Base-by-base conservation (phyloP, 2,888 invertebrate species). In the Enchytraeus crypticus region DNA sequence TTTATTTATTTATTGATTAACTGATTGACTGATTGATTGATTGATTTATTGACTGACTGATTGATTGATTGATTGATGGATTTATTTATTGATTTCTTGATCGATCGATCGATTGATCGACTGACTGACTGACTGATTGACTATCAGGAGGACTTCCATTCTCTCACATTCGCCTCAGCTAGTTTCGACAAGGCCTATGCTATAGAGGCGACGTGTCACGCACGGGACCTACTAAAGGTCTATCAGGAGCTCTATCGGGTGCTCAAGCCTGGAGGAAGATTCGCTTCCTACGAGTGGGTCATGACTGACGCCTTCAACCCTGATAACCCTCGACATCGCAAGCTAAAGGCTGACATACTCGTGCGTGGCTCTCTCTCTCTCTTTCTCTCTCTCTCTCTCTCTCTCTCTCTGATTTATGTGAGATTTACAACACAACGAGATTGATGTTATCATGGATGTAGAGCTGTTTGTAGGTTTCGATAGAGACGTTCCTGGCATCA, bases 181-280 rank as follows among this genome's bases (percentile, higher is more conserved):
- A 59, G 45, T 2, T 67, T 68, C 32, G 61, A 62, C 60, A 58
- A 61, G 51, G 61, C 58, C 8, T 68, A 65, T 53, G 65, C 65
- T 14, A 64, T 65, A 4, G 68, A 68, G 51, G 66, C 68, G 11
- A 62, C 62, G 21, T 68, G 68, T 53, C 68, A 68, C 51, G 63
- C 66, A 3, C 8, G 29, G 5, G 60, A 60, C 53, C 53, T 62
- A 33, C 32, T 27, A 1, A 33, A 57, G 27, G 60, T 57, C 32
- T 66, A 63, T 30, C 46, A 57, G 5, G 65, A 68, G 45, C 59
- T 57, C 14, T 64, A 49, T 34, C 57, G 66, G 5, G 51, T 64
- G 1, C 55, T 68, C n/a, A 68, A 68, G 54, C 66, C 68, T 21
- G 68, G 68, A 1, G 68, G 68, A 0, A 32, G 58, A 45, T 67